These are phyloP conservation scores for Crioceris asparagi DNA, from an alignment of 2,888 invertebrate species.

Conservation along the genomic window DNA sequence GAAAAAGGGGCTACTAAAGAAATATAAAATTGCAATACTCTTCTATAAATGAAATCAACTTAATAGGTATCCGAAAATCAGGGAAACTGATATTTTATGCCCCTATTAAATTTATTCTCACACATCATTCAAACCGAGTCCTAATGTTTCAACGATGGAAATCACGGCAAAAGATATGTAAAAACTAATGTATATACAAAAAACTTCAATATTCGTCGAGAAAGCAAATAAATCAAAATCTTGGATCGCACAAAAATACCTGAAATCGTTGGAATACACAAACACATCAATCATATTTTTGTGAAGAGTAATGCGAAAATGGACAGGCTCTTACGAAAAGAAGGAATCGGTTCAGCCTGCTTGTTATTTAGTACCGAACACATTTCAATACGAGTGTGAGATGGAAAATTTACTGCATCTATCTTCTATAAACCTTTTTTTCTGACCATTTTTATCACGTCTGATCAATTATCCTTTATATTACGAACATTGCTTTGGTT, in stretches of 20 bases:
- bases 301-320: conserved; percentile 19
- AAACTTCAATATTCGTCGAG: not conserved
- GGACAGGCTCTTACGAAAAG: conserved; percentile 28
- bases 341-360: too few relatives aligned
- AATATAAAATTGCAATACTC: too few relatives aligned
- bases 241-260: conserved; percentile 24
- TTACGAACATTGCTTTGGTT: too few relatives aligned
- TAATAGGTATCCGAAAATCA: not conserved
- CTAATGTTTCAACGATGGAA: not conserved
- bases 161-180: not conserved
- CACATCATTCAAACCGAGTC: not conserved
- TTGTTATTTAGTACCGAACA: too few relatives aligned
- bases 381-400: too few relatives aligned
- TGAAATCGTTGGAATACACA: conserved; percentile 27
- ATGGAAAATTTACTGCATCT: too few relatives aligned
- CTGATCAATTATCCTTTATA: too few relatives aligned
- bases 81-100: too few relatives aligned
- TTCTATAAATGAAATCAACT: not conserved
- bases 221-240: conserved; percentile 4
- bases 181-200: not conserved
- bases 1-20: too few relatives aligned
- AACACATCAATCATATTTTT: conserved; percentile 30
- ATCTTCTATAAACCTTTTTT: too few relatives aligned
- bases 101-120: too few relatives aligned
- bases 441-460: too few relatives aligned